Evolutionary conservation across 2,888 invertebrate genomes (phyloP), one percentile per base, ranked within the genome.

Genomic region (Apamea sordens): DNA sequence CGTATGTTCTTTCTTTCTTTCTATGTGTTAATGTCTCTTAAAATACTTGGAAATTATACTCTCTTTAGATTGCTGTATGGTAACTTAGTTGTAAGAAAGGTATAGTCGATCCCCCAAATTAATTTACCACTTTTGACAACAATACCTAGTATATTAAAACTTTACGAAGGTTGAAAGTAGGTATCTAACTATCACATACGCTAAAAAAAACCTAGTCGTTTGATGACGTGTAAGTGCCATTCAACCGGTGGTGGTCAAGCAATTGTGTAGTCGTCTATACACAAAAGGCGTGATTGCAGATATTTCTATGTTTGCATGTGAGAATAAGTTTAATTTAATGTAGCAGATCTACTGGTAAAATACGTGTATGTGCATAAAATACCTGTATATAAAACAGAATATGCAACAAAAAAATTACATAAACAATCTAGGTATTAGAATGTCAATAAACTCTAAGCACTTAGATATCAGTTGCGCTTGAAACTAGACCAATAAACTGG

Each of bases 381-480:
- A 50, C 18, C 6, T 21, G 8, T 41, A 41, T n/a, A n/a, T 56
- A 56, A 28, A 69, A 28, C 18, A 41, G 15, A 67, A 44, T 56
- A 56, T 10, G n/a, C 11, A 59, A 32, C 2, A n/a, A n/a, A 53
- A 24, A 4, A 56, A 1, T 15, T 24, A n/a, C 3, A 28, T n/a
- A 1, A 44, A 28, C 18, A 65, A 36, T 36, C 24, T 24, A 15
- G 65, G 24, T 65, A 24, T 36, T 65, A 24, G 36, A 15, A 79
- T 47, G 15, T 32, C 56, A 80, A n/a, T 32, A 53, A 67, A 76
- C 59, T 50, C 11, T 6, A 4, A 28, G 10, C 47, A 67, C 32
- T 70, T 24, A n/a, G 8, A 74, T 74, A 80, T 63, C 50, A 41
- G n/a, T 82, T 24, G 50, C 59, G 11, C 10, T 61, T 67, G 15